These are phyloP conservation scores for Melieria crassipennis DNA, from an alignment of 2,888 invertebrate species.

Conservation along the genomic window DNA sequence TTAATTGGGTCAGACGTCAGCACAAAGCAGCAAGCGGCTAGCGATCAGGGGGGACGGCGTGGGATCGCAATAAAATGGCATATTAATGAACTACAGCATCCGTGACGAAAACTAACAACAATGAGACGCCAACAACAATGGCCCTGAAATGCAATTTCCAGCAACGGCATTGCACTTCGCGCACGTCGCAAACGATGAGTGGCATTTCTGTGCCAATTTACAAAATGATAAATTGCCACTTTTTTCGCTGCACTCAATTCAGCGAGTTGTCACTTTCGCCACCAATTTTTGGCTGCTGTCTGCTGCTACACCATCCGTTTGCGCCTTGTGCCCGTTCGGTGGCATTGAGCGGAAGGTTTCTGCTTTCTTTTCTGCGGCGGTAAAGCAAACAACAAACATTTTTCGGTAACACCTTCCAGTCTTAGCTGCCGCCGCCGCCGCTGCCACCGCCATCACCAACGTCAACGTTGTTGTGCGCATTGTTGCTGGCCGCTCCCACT, in stretches of 20 bases:
- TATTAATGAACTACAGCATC: background rate
- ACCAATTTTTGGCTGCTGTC: no score
- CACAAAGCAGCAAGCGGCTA: background rate
- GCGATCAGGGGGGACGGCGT: background rate
- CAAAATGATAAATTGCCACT: conserved; percentile 20
- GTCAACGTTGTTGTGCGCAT: background rate
- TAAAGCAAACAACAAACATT: background rate
- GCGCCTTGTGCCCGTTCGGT: no score
- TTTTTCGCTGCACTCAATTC: background rate
- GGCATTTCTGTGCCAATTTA: conserved; percentile 23
- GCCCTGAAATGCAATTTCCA: background rate
- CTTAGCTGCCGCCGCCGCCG: conserved; percentile 8
- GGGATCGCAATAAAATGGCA: background rate
- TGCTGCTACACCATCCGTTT: no score
- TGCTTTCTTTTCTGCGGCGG: no score
- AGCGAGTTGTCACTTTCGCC: no score
- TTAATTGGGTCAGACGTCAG: conserved; percentile 8
- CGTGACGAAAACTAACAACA: background rate
- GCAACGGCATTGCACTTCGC: background rate
- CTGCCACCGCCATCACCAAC: no score
- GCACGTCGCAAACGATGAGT: conserved; percentile 7
- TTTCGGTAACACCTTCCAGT: conserved; percentile 5
- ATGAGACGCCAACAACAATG: background rate
- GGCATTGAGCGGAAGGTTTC: no score
- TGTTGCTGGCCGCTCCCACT: conserved; percentile 12